phyloP scores from a whole-genome alignment of 2,888 invertebrate species.

The Hesperia comma region DNA sequence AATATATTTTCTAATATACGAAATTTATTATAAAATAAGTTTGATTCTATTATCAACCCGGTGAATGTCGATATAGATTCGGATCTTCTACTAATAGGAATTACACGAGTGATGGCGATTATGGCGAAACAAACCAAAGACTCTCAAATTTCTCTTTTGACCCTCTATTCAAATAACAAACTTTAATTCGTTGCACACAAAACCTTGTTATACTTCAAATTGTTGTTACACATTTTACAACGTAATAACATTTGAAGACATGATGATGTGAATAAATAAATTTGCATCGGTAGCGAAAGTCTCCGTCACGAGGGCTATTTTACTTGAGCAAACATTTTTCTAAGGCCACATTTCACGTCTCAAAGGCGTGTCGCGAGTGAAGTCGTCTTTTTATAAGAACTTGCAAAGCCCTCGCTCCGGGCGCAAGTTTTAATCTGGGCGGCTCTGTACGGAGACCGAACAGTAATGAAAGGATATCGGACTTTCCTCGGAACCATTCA shows the following conservation, averaged over 20 bases:
- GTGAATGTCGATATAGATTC: too few relatives aligned
- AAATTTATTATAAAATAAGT: too few relatives aligned
- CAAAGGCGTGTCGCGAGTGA: slow-evolving; percentile 59
- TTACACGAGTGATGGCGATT: too few relatives aligned
- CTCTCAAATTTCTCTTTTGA: too few relatives aligned
- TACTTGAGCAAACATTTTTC: slow-evolving; percentile 42
- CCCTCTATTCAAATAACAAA: too few relatives aligned
- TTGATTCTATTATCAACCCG: too few relatives aligned
- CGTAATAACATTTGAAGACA: neutral
- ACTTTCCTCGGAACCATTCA: slow-evolving; percentile 78
- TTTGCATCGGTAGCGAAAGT: neutral
- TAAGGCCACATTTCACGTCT: slow-evolving; percentile 58
- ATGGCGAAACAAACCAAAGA: too few relatives aligned
- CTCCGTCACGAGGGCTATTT: slow-evolving; percentile 37
- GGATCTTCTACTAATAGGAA: too few relatives aligned
- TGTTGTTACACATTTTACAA: too few relatives aligned
- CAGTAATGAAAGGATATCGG: slow-evolving; percentile 83
- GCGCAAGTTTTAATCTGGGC: slow-evolving; percentile 80
- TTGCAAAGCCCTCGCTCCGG: slow-evolving; percentile 59
- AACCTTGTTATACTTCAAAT: too few relatives aligned
- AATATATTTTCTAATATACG: too few relatives aligned
- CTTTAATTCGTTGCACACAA: too few relatives aligned
- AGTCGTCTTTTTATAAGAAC: slow-evolving; percentile 63
- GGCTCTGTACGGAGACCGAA: slow-evolving; percentile 63
- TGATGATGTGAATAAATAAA: slow-evolving; percentile 9